Percentiles rank a stretch among this genome's conserved stretches.
Evolutionary conservation across 1,140 invertebrate genomes (phyloP).

Genomic region (Zaprionus camerounensis): DNA sequence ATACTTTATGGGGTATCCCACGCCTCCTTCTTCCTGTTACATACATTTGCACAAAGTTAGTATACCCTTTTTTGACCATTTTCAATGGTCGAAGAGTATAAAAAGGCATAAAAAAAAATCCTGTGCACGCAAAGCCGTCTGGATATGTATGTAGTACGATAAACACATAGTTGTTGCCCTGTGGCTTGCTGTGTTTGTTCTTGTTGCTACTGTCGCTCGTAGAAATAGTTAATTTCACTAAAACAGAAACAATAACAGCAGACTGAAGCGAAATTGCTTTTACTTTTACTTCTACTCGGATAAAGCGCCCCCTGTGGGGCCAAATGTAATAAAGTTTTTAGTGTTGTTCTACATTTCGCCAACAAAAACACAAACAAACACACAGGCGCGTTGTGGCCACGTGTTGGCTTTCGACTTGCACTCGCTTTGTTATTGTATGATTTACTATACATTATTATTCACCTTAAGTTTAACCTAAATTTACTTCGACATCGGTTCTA

Average conservation of each 20-base stretch:
- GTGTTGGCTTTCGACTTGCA: constrained; percentile 23
- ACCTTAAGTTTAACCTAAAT: constrained; percentile 16
- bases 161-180: constrained; percentile 3
- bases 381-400: constrained; percentile 1
- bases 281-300: constrained; percentile 44
- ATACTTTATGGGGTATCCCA: too few relatives aligned
- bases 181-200: background rate
- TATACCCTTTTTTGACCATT: too few relatives aligned
- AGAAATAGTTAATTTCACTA: constrained; percentile 57
- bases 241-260: constrained; percentile 42
- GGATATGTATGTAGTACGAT: constrained; percentile 17
- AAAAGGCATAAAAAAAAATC: constrained; percentile 58
- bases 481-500: constrained; percentile 6
- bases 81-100: too few relatives aligned
- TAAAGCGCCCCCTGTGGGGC: constrained; percentile 33
- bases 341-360: constrained; percentile 34
- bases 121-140: constrained; percentile 60
- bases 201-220: constrained; percentile 22
- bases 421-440: constrained; percentile 27
- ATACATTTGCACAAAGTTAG: too few relatives aligned
- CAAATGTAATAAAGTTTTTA: constrained; percentile 48
- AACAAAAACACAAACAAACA: background rate
- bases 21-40: too few relatives aligned
- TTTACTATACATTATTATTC: constrained; percentile 34
- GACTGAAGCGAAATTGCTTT: constrained; percentile 45